Conservation (phyloP, 2,113 vertebrate species). For the Xiphias gladius region DNA sequence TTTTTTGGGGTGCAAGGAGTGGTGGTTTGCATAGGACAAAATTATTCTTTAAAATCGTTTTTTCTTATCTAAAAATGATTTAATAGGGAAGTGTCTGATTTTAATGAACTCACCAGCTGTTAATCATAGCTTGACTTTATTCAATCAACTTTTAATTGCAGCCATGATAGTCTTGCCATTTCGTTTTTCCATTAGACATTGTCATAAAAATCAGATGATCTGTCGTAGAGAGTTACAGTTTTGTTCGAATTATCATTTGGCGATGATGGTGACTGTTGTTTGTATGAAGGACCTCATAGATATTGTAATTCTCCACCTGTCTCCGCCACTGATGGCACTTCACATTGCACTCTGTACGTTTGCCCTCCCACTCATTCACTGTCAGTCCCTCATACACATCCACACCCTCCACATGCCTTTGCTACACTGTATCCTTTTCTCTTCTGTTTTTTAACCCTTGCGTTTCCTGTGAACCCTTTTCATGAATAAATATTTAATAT, state of each 20-base stretch:
- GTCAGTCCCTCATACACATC: conserved; percentile 19
- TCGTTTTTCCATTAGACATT: not conserved
- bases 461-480: not conserved
- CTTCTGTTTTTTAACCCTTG: conserved; percentile 10
- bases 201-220: not conserved
- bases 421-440: conserved; percentile 1
- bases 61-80: not conserved
- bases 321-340: conserved; percentile 1
- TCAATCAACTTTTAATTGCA: not conserved
- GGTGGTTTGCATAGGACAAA: not conserved
- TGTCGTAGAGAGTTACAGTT: not conserved
- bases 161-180: not conserved
- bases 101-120: not conserved
- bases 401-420: not conserved
- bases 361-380: not conserved
- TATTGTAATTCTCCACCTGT: conserved; percentile 4
- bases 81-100: not conserved
- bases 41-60: not conserved
- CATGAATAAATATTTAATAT: conserved; percentile 9
- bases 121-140: not conserved
- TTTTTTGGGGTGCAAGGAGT: not conserved
- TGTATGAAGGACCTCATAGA: not conserved
- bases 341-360: not conserved
- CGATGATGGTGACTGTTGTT: not conserved
- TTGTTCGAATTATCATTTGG: not conserved